A percentile compares a stretch with the other conserved stretches of the same genome.
Conservation (phyloP, 2,888 invertebrate genomes). For the Erebia palarica region DNA sequence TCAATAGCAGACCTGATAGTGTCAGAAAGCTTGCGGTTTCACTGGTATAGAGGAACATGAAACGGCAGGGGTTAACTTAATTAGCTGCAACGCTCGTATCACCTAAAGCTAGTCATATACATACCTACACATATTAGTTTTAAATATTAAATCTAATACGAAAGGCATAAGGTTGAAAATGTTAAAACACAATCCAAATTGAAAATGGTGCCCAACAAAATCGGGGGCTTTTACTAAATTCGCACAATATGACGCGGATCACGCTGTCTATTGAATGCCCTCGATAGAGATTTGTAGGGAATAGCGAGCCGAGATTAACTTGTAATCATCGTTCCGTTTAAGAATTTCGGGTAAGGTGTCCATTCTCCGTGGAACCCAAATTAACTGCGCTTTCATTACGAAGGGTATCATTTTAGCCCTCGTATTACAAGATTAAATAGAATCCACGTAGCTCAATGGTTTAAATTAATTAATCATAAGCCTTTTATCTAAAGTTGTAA, state of each 20-base stretch:
- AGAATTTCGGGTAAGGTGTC: conserved; percentile 21
- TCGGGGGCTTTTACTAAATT: conserved; percentile 24
- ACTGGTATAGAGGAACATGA: conserved; percentile 16
- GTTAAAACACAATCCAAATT: conserved; percentile 9
- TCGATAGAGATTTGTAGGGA: conserved; percentile 23
- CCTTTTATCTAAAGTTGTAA: no score
- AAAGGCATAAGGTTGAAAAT: conserved; percentile 15
- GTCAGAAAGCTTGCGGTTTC: conserved; percentile 18
- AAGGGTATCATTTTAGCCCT: conserved; percentile 1
- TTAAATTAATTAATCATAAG: background rate
- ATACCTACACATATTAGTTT: conserved; percentile 11
- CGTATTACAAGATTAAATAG: background rate
- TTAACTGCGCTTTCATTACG: conserved; percentile 4
- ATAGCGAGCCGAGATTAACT: conserved; percentile 19
- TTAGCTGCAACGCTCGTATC: conserved; percentile 24
- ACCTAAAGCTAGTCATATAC: conserved; percentile 10
- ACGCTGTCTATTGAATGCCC: conserved; percentile 15
- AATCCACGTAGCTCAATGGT: background rate
- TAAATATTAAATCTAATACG: conserved; percentile 3
- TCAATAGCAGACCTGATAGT: conserved; percentile 7
- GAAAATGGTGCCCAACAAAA: conserved; percentile 18
- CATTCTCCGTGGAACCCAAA: background rate
- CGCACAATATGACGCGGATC: conserved; percentile 20
- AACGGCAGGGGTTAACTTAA: conserved; percentile 25
- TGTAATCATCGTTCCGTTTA: conserved; percentile 17